Percentiles rank a stretch among this genome's conserved stretches.
Conservation (phyloP, 2,113 vertebrate genomes). For the Chaenocephalus aceratus region DNA sequence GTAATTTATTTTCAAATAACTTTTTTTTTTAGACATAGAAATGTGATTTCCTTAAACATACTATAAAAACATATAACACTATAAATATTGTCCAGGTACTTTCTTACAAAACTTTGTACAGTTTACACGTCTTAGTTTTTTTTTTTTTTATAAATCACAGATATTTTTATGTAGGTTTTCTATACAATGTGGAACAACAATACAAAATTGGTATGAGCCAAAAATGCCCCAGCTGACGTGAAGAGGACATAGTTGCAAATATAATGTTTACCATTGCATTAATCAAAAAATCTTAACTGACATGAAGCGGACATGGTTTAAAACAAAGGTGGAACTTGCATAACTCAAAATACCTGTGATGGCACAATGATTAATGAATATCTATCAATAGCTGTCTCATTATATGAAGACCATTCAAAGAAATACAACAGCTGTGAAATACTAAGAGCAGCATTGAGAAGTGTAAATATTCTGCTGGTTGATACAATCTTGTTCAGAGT, state of each 20-base stretch:
- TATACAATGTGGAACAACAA: constrained; percentile 75
- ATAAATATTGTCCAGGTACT: constrained; percentile 81
- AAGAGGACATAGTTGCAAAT: constrained; percentile 46
- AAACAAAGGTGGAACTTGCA: constrained; percentile 53
- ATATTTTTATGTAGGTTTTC: constrained; percentile 56
- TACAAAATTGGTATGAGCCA: constrained; percentile 74
- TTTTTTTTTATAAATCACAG: constrained; percentile 76
- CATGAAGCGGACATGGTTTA: constrained; percentile 27
- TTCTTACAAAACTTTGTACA: constrained; percentile 82
- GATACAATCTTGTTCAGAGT: constrained; percentile 63
- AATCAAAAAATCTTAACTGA: constrained; percentile 32
- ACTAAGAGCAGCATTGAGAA: constrained; percentile 67
- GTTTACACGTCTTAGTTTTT: constrained; percentile 71
- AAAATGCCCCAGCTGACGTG: constrained; percentile 58
- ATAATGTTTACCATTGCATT: constrained; percentile 37
- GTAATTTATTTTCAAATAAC: constrained; percentile 73
- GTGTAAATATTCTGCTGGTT: constrained; percentile 50
- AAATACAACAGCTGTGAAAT: constrained; percentile 47
- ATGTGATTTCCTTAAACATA: constrained; percentile 79
- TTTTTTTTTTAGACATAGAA: constrained; percentile 74
- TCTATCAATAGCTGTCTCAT: constrained; percentile 17
- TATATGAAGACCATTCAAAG: constrained; percentile 45
- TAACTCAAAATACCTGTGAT: constrained; percentile 59
- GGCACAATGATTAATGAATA: constrained; percentile 50
- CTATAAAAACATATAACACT: constrained; percentile 81